Evolutionary conservation across 2,797 vertebrate species (phyloP).

Genomic region (Oreonectes daqikongensis): DNA sequence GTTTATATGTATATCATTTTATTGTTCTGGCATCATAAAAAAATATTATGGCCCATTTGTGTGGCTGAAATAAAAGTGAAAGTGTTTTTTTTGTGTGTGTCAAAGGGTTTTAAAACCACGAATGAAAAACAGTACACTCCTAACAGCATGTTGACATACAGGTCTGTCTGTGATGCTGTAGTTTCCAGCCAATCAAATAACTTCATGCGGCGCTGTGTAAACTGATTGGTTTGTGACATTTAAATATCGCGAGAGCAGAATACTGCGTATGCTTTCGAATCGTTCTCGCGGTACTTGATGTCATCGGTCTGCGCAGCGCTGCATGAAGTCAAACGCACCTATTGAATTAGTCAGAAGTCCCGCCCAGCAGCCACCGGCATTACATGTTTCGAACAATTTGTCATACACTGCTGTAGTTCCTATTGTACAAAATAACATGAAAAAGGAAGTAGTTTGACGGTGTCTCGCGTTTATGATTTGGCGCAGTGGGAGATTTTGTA

Average conservation of each 20-base stretch:
- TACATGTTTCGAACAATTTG: not conserved
- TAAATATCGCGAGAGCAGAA: too few relatives aligned
- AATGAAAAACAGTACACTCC: not conserved
- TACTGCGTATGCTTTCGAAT: too few relatives aligned
- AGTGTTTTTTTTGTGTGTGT: not conserved
- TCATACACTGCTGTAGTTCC: not conserved
- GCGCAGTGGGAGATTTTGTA: too few relatives aligned
- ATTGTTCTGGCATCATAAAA: constrained; percentile 22
- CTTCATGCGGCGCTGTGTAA: not conserved
- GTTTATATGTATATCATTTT: constrained; percentile 53
- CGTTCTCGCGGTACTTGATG: too few relatives aligned
- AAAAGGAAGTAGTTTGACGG: not conserved
- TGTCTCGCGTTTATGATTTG: not conserved
- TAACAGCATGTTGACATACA: not conserved
- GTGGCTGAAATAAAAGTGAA: constrained; percentile 30
- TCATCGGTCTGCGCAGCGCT: too few relatives aligned
- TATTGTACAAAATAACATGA: not conserved
- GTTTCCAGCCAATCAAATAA: constrained; percentile 8
- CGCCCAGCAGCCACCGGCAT: not conserved
- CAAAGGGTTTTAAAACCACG: not conserved
- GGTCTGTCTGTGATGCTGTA: not conserved
- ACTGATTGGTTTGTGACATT: not conserved
- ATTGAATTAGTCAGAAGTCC: not conserved
- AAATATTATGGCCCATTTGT: not conserved
- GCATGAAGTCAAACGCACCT: too few relatives aligned